phyloP scores from a whole-genome alignment of 2,113 vertebrate genomes.

The Ameiurus melas region DNA sequence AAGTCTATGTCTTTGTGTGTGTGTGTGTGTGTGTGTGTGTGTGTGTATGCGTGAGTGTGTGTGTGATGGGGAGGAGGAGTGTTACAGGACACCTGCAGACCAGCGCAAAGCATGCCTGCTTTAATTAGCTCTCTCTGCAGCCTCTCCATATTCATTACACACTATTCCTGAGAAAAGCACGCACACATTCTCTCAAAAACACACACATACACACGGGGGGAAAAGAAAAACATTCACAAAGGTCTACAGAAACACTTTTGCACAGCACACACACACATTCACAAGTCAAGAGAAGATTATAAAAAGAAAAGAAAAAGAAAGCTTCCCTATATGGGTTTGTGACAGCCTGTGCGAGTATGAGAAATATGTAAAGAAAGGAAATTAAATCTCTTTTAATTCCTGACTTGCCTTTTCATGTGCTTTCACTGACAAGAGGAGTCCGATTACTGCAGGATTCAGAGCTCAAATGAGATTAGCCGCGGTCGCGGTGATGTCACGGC shows the following conservation, averaged over 20 bases:
- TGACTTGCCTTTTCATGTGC: conserved; percentile 31
- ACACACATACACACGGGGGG: neutral
- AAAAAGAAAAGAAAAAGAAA: neutral
- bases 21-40: neutral
- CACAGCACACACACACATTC: neutral
- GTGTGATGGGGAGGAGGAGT: conserved; percentile 9
- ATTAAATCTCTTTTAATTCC: conserved; percentile 36
- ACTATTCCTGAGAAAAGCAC: conserved; percentile 44
- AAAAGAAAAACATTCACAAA: conserved; percentile 19
- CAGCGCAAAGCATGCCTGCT: conserved; percentile 50
- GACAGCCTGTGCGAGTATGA: neutral
- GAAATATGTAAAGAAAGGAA: conserved; percentile 21
- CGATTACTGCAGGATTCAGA: conserved; percentile 40
- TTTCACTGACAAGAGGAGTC: conserved; percentile 29
- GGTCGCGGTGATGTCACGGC: conserved; percentile 53
- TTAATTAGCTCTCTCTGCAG: conserved; percentile 57
- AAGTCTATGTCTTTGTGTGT: neutral
- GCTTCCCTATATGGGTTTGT: neutral
- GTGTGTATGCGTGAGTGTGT: neutral
- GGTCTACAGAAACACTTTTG: conserved; percentile 14
- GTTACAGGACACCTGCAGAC: conserved; percentile 57
- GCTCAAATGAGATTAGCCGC: conserved; percentile 49
- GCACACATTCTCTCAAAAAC: conserved; percentile 18
- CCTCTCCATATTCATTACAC: conserved; percentile 54
- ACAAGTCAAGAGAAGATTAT: conserved; percentile 15